Evolutionary conservation across 2,113 vertebrate species (phyloP).

Genomic region (Cichladusa arquata): DNA sequence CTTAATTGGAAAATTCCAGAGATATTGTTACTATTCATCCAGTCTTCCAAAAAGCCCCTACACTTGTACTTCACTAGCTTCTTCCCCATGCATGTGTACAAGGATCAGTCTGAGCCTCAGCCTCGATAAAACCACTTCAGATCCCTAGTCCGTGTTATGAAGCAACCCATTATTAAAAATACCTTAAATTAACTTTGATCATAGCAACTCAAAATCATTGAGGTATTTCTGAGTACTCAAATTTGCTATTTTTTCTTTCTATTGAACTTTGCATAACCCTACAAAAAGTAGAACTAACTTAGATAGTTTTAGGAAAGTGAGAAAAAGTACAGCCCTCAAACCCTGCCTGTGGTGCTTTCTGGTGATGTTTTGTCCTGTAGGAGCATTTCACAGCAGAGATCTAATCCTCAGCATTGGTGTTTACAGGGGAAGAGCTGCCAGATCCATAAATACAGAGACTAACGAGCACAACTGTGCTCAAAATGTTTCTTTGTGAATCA

Average conservation of each 20-base stretch:
- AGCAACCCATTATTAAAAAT: background rate
- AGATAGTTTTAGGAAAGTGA: background rate
- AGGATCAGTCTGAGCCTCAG: background rate
- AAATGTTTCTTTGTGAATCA: conserved; percentile 29
- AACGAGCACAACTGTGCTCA: background rate
- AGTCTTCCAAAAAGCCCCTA: background rate
- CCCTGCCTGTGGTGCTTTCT: background rate
- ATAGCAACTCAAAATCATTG: background rate
- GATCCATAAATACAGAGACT: background rate
- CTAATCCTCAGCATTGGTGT: background rate
- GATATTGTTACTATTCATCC: background rate
- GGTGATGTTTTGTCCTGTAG: background rate
- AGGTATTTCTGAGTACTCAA: background rate
- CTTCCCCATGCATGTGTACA: fast-evolving
- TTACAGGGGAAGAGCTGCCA: conserved; percentile 3
- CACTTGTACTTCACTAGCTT: fast-evolving
- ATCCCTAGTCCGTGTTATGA: background rate
- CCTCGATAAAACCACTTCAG: background rate
- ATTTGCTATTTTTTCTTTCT: background rate
- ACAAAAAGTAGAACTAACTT: background rate
- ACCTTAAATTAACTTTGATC: background rate
- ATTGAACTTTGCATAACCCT: background rate
- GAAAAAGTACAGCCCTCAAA: background rate
- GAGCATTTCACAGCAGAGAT: background rate
- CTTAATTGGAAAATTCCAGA: background rate